phyloP scores from a whole-genome alignment of 2,888 invertebrate species.

The Teinopalpus imperialis region DNA sequence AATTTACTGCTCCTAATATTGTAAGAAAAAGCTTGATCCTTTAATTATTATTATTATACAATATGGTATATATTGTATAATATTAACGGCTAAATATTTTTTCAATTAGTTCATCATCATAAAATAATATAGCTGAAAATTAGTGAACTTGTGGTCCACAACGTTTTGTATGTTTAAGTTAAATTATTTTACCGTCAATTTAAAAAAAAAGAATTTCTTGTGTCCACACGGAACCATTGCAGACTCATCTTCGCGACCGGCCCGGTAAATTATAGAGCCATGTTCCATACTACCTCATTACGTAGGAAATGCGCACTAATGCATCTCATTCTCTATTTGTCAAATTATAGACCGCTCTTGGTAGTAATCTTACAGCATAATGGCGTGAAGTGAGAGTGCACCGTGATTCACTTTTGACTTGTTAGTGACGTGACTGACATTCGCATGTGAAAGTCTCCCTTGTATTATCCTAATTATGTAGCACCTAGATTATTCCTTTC shows the following conservation, averaged over 20 bases:
- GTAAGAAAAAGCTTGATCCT: too few relatives aligned
- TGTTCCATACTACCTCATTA: conserved; percentile 65
- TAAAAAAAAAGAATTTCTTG: too few relatives aligned
- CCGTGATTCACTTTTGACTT: conserved; percentile 45
- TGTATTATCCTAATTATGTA: background rate
- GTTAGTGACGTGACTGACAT: conserved; percentile 33
- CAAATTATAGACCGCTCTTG: conserved; percentile 70
- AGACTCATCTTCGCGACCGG: conserved; percentile 62
- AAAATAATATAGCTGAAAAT: too few relatives aligned
- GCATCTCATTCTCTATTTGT: conserved; percentile 80
- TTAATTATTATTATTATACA: too few relatives aligned
- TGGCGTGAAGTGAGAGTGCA: conserved; percentile 54
- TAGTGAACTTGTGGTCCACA: too few relatives aligned
- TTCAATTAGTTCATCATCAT: too few relatives aligned
- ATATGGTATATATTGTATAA: too few relatives aligned
- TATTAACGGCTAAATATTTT: too few relatives aligned
- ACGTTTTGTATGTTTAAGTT: too few relatives aligned
- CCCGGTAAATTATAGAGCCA: conserved; percentile 71
- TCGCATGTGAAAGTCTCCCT: conserved; percentile 26
- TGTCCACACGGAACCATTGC: conserved; percentile 16
- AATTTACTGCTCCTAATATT: too few relatives aligned
- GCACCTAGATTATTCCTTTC: background rate
- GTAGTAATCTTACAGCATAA: conserved; percentile 60
- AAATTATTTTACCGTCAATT: too few relatives aligned
- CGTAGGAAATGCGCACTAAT: conserved; percentile 74